phyloP scores from a whole-genome alignment of 1,140 invertebrate genomes.

The Diorhabda sublineata region DNA sequence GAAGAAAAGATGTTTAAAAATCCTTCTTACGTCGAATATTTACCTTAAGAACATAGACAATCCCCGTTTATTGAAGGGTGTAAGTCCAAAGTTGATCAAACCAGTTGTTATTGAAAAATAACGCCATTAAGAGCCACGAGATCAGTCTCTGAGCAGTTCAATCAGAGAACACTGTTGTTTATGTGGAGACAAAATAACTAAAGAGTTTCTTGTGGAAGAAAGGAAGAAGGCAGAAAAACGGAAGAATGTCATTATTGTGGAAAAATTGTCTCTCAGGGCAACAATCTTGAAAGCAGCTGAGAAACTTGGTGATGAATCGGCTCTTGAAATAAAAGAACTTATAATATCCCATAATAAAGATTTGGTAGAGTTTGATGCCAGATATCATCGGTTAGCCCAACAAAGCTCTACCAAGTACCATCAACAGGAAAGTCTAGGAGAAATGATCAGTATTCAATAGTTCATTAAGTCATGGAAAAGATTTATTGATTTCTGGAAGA shows the following conservation, averaged over 20 bases:
- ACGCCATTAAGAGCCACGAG: too few relatives aligned
- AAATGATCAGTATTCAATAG: neutral
- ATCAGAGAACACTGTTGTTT: neutral
- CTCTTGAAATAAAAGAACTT: neutral
- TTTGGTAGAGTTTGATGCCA: too few relatives aligned
- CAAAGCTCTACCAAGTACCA: neutral
- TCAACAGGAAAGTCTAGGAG: neutral
- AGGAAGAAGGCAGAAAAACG: neutral
- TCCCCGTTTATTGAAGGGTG: too few relatives aligned
- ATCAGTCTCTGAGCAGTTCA: too few relatives aligned
- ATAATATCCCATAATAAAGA: too few relatives aligned
- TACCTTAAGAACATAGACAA: too few relatives aligned
- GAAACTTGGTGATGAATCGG: neutral
- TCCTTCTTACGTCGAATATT: too few relatives aligned
- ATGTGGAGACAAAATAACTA: neutral
- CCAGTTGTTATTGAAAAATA: too few relatives aligned
- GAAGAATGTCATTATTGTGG: neutral
- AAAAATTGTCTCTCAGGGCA: conserved; percentile 3
- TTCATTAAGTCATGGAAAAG: neutral
- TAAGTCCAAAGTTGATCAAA: too few relatives aligned
- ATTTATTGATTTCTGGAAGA: neutral
- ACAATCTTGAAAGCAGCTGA: neutral
- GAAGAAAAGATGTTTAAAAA: too few relatives aligned
- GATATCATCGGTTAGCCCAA: neutral
- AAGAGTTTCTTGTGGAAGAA: neutral